Conservation (phyloP, 2,113 vertebrate genomes). For the Bubalus kerabau region DNA sequence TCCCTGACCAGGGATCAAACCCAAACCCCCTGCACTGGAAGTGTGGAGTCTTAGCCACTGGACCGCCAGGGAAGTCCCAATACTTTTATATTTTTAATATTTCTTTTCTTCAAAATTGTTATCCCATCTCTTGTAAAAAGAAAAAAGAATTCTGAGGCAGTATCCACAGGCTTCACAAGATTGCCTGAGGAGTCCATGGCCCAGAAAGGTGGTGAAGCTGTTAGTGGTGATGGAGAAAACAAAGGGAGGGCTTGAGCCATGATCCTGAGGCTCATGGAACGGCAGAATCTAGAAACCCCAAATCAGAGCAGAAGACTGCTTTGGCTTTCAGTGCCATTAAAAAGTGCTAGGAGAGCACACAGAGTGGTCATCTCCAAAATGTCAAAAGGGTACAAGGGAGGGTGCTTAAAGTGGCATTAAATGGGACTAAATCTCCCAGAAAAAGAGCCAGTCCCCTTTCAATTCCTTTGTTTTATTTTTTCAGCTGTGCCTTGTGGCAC, state of each 20-base stretch:
- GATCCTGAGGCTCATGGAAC: background rate
- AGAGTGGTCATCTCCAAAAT: background rate
- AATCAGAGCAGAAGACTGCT: background rate
- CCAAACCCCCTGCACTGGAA: background rate
- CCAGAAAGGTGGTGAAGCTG: background rate
- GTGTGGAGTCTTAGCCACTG: background rate
- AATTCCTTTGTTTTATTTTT: background rate
- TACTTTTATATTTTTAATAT: background rate
- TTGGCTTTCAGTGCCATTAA: accelerated
- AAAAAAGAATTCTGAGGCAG: background rate
- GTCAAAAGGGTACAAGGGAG: accelerated
- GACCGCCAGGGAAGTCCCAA: background rate
- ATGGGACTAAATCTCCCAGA: accelerated
- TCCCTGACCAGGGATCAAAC: background rate
- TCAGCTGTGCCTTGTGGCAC: background rate
- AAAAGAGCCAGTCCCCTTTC: too few relatives aligned
- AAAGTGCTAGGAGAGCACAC: too few relatives aligned
- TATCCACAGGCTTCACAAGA: background rate
- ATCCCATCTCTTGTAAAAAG: background rate
- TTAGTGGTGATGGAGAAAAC: background rate
- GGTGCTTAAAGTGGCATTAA: background rate
- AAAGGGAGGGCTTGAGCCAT: background rate
- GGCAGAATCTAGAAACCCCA: background rate
- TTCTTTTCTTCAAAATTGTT: background rate
- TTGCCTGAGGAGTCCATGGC: background rate